Base-by-base conservation (phyloP, 2,113 vertebrate genomes). In the Trogon melanurus region DNA sequence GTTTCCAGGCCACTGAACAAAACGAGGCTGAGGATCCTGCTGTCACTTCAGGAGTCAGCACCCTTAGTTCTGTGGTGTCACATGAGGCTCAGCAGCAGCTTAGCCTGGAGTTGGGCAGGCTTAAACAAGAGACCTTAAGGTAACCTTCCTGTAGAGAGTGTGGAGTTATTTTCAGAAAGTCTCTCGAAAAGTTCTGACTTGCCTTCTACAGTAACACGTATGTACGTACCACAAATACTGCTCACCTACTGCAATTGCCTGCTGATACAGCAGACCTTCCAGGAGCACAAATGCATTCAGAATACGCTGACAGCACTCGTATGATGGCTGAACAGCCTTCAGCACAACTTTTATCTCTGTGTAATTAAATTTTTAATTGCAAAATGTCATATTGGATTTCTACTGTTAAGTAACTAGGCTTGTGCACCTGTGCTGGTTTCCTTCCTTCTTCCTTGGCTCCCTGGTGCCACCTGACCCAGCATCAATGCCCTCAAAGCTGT, bases 61-160 rank as follows among this genome's bases (percentile, higher is more conserved):
- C 97, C 3, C 73, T 96, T 3, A 97, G 96, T 71, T 97, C 98
- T 5, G 60, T 89, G 72, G 91, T 96, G 86, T 97, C 97, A 36
- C 98, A 97, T 0, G 98, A 98, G 36, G 83, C 96, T 36, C 97
- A 97, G 50, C 98, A 98, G 78, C 98, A 98, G 3, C 97, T 99
- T 62, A 98, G 96, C n/a, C 89, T 97, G 8, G 98, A 99, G 96
- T 94, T 99, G 85, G 97, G 95, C 47, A 97, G 98, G 20, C 97
- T 99, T 41, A 98, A 98, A 93, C 98, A 98, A 29, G 98, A 99
- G 95, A 99, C 98, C 11, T 98, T 96, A 97, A 98, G 99, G 99
- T 99, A 95, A 95, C 50, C 5, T 38, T 64, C 7, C n/a, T 23
- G 2, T 14, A n/a, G 23, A 45, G 30, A 16, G 50, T 4, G 3